Percentiles rank a stretch among this genome's conserved stretches.
Conservation (phyloP, 2,113 vertebrate species). For the Pelmatolapia mariae region DNA sequence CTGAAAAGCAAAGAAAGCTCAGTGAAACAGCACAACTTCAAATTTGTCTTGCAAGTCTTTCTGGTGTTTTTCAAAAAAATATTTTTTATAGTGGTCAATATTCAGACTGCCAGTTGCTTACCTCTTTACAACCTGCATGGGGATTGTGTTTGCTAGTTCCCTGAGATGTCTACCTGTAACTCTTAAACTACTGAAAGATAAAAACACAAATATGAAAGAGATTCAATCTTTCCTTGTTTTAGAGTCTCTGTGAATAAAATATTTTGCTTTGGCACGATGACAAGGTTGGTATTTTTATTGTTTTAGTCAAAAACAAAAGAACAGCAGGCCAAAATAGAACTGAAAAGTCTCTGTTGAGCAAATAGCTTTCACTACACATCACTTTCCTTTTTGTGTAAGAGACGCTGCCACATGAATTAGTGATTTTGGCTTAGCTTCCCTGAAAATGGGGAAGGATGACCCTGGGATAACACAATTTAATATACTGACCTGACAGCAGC, state of each 20-base stretch:
- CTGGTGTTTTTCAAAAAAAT: not conserved
- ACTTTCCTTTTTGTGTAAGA: not conserved
- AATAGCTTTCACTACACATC: not conserved
- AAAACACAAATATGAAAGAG: not conserved
- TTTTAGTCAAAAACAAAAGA: not conserved
- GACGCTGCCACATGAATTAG: not conserved
- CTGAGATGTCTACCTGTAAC: not conserved
- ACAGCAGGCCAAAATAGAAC: not conserved
- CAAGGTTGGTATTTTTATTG: not conserved
- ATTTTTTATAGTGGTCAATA: not conserved
- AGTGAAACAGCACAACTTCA: not conserved
- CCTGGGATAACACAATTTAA: slow-evolving; percentile 7
- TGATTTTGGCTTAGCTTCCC: not conserved
- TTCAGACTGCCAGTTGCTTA: not conserved
- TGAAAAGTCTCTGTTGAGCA: not conserved
- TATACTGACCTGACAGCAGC: slow-evolving; percentile 27
- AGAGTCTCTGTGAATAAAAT: not conserved
- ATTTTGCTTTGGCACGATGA: not conserved
- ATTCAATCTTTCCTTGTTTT: not conserved
- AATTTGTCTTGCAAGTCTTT: not conserved
- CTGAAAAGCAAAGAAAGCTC: not conserved
- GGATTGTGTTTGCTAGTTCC: not conserved
- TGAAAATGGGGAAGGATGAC: slow-evolving; percentile 10
- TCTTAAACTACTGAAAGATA: not conserved
- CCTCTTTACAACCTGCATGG: not conserved